phyloP scores from a whole-genome alignment of 2,797 vertebrate species.

The Paedocypris micromegethes region DNA sequence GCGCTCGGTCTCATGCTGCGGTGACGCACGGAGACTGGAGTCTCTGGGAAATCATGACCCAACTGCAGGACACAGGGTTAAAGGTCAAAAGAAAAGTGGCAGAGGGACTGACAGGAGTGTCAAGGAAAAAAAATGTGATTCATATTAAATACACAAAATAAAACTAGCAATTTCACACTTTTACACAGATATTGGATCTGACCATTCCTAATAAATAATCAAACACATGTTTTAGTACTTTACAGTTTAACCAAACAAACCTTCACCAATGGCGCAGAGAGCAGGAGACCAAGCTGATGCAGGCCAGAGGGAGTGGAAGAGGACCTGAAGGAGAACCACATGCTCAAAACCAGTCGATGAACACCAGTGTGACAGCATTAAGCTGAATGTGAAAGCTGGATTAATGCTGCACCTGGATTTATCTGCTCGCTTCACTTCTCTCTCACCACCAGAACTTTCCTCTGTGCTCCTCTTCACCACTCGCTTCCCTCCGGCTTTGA shows the following conservation, averaged over 20 bases:
- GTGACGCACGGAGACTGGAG: conserved; percentile 76
- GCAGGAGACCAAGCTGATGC: conserved; percentile 69
- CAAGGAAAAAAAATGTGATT: no score
- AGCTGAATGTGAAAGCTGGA: not conserved
- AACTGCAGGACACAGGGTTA: conserved; percentile 67
- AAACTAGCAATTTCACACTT: no score
- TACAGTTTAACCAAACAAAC: conserved; percentile 52
- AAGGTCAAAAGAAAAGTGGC: not conserved
- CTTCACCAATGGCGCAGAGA: conserved; percentile 79
- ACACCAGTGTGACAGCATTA: not conserved
- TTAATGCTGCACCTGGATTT: conserved; percentile 69
- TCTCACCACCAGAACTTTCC: conserved; percentile 70
- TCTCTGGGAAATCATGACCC: conserved; percentile 79
- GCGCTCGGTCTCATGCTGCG: conserved; percentile 76
- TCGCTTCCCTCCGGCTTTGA: conserved; percentile 84
- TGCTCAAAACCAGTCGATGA: not conserved
- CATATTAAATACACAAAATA: no score
- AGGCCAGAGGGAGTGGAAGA: conserved; percentile 66
- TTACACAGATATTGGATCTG: no score
- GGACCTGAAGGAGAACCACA: conserved; percentile 50
- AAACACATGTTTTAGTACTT: no score
- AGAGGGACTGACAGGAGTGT: no score
- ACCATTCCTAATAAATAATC: no score
- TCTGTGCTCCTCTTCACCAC: conserved; percentile 79
- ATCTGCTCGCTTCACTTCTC: conserved; percentile 69